phyloP scores from a whole-genome alignment of 2,797 vertebrate species.

The Triplophysa yarkandensis region DNA sequence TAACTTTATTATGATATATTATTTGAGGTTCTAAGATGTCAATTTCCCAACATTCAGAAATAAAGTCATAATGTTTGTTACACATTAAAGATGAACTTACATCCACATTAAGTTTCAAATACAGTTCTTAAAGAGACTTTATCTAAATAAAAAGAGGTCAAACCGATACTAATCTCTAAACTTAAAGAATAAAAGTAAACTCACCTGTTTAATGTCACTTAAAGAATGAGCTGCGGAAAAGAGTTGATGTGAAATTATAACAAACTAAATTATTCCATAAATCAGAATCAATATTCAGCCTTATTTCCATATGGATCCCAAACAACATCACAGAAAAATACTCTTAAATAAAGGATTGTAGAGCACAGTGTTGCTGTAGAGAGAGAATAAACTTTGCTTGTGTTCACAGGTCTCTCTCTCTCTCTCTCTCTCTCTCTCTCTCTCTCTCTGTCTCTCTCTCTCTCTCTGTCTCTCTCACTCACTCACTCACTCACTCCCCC shows the following conservation, averaged over 20 bases:
- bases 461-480: constrained; percentile 9
- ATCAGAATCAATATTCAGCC: background rate
- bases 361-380: no score
- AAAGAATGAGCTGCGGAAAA: constrained; percentile 15
- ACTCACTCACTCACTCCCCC: constrained; percentile 15
- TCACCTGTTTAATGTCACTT: constrained; percentile 30
- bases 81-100: background rate
- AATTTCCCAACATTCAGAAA: background rate
- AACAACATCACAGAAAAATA: background rate
- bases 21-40: background rate
- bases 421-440: no score
- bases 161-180: background rate
- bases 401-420: constrained; percentile 11
- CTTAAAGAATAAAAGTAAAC: no score
- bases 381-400: constrained; percentile 26
- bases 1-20: no score
- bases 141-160: background rate
- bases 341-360: background rate
- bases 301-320: constrained; percentile 1
- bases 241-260: no score
- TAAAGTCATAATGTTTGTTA: background rate
- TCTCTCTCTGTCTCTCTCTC: constrained; percentile 12
- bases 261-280: constrained; percentile 12
- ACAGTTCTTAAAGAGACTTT: no score
- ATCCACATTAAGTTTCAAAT: background rate